phyloP scores from a whole-genome alignment of 2,797 vertebrate genomes.

The Mastacembelus armatus region DNA sequence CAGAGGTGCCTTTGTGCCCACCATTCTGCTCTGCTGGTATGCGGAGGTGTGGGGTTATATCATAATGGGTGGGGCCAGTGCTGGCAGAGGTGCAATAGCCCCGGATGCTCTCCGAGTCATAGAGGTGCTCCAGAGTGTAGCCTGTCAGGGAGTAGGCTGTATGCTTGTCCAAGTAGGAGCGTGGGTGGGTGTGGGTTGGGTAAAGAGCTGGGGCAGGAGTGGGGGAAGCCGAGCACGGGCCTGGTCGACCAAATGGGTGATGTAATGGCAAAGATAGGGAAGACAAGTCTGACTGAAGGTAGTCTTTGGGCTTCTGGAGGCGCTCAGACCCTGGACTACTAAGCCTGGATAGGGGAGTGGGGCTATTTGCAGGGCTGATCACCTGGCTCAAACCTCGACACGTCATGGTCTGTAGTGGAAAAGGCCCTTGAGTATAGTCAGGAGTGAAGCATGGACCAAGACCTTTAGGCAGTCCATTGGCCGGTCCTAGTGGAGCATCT shows the following conservation, averaged over 20 bases:
- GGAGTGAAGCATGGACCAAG: constrained; percentile 85
- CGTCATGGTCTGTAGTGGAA: constrained; percentile 79
- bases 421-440: constrained; percentile 85
- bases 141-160: constrained; percentile 91
- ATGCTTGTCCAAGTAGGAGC: constrained; percentile 95
- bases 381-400: constrained; percentile 85
- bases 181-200: constrained; percentile 77
- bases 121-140: constrained; percentile 95
- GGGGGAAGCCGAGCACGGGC: constrained; percentile 72
- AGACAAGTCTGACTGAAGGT: constrained; percentile 87
- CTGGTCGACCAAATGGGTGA: constrained; percentile 77
- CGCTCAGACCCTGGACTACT: constrained; percentile 90
- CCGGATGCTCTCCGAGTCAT: constrained; percentile 91
- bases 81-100: constrained; percentile 90
- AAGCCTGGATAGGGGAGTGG: constrained; percentile 88
- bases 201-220: constrained; percentile 89
- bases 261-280: constrained; percentile 87
- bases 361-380: constrained; percentile 87
- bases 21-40: constrained; percentile 90
- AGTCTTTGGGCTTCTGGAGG: constrained; percentile 93
- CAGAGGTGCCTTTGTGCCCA: constrained; percentile 95
- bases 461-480: constrained; percentile 90
- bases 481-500: constrained; percentile 83
- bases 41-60: constrained; percentile 92
- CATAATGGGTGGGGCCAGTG: constrained; percentile 88